Evolutionary conservation across 2,888 invertebrate genomes (phyloP).

Genomic region (Eucriotettix oculatus): DNA sequence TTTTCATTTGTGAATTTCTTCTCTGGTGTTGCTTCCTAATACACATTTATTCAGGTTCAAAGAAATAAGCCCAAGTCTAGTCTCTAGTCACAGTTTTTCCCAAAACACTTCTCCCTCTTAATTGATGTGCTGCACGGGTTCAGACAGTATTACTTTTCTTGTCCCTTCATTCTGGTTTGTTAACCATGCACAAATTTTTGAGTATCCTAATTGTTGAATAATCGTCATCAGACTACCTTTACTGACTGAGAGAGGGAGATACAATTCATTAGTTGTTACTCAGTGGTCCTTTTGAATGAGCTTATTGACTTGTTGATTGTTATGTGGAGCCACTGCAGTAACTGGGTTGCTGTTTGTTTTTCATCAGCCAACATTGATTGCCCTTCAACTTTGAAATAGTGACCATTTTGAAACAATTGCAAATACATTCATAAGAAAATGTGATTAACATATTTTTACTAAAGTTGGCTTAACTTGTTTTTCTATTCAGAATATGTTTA

Average conservation of each 20-base stretch:
- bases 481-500: too few relatives aligned
- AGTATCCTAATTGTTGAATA: not conserved
- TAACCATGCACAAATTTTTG: not conserved
- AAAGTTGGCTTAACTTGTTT: too few relatives aligned
- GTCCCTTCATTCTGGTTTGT: not conserved
- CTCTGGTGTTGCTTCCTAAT: too few relatives aligned
- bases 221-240: not conserved
- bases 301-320: not conserved
- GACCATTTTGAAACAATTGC: not conserved
- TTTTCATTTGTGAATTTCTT: too few relatives aligned
- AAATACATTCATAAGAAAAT: too few relatives aligned
- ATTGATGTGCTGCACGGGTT: not conserved
- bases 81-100: not conserved
- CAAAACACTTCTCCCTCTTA: not conserved
- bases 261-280: not conserved
- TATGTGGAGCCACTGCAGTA: not conserved
- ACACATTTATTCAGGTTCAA: not conserved
- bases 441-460: too few relatives aligned
- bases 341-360: not conserved
- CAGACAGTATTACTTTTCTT: not conserved
- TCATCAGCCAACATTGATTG: not conserved
- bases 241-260: not conserved
- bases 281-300: not conserved
- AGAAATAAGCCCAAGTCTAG: not conserved
- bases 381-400: not conserved